Evolutionary conservation across 2,888 invertebrate genomes (phyloP), one percentile per base, ranked within the genome.

Genomic region (Netelia virgata): DNA sequence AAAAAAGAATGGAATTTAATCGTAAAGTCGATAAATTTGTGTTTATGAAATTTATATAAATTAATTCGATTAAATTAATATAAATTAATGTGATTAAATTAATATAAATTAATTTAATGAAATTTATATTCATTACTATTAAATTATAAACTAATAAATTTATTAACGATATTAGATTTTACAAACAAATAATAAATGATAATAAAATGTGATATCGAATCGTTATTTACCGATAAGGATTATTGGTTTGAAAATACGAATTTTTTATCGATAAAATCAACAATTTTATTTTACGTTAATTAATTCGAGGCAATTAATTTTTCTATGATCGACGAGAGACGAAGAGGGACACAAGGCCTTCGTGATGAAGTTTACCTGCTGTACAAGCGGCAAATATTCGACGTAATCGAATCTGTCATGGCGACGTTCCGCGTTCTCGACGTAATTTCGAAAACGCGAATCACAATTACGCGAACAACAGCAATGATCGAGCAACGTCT

Each of bases 351-450:
- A 59, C 36, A 69, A 69, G 53, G 64, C 72, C 47, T 66, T 66
- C n/a, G 41, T 1, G 23, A 47, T 1, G 70, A 68, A 68, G 47
- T 86, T 90, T 90, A 92, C 92, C 91, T 92, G 89, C 70, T 89
- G 82, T 20, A 57, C 59, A 59, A 92, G 87, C 43, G 91, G 91
- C 75, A 86, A 87, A 78, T 92, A 93, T 78, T 89, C 89, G 70
- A 92, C 90, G 87, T 91, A 88, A 91, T 91, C 90, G 89, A 91
- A 91, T 80, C 87, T 90, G 83, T 88, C 89, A 28, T 57, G 72
- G 76, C 79, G 82, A 72, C 69, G 57, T 23, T 72, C 11, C 36
- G 3, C 11, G 20, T 11, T 47, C 47, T 23, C 11, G 59, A 11
- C 50, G 47, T 18, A 36, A 74, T 68, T 28, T 41, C 43, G 50